phyloP scores from a whole-genome alignment of 2,113 vertebrate species.

The Anser cygnoides region DNA sequence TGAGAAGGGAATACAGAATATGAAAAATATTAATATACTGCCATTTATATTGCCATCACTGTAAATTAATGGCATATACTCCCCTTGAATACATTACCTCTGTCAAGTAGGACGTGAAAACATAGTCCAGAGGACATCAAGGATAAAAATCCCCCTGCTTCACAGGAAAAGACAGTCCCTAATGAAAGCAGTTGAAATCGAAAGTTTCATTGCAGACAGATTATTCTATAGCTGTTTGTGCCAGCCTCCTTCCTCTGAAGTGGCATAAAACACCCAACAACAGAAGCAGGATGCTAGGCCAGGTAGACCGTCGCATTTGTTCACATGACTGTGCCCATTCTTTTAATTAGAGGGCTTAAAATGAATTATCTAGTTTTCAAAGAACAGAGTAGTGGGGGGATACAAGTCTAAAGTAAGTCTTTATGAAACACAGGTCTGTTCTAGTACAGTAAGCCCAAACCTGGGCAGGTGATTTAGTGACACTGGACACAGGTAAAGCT shows the following conservation, averaged over 20 bases:
- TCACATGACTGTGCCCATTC: not conserved
- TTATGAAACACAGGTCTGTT: not conserved
- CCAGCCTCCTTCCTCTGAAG: not conserved
- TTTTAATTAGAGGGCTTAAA: not conserved
- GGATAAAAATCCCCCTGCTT: constrained; percentile 29
- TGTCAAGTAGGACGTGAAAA: constrained; percentile 62
- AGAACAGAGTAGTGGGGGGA: not conserved
- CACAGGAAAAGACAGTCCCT: not conserved
- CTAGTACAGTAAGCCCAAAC: not conserved
- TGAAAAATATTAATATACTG: constrained; percentile 67
- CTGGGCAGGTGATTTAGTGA: not conserved
- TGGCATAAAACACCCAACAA: not conserved
- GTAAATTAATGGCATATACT: constrained; percentile 58
- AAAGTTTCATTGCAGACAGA: not conserved
- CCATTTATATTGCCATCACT: constrained; percentile 66
- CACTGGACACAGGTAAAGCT: not conserved
- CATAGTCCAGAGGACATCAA: constrained; percentile 49
- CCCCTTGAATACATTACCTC: constrained; percentile 53
- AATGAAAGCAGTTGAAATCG: constrained; percentile 3
- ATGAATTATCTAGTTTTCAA: not conserved
- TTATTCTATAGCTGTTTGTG: not conserved
- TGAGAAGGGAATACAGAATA: constrained; percentile 63
- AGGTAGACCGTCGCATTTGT: not conserved
- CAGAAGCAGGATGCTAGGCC: not conserved
- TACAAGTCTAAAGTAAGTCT: not conserved